phyloP scores from a whole-genome alignment of 2,797 vertebrate genomes.

The Micropoecilia bifurca region DNA sequence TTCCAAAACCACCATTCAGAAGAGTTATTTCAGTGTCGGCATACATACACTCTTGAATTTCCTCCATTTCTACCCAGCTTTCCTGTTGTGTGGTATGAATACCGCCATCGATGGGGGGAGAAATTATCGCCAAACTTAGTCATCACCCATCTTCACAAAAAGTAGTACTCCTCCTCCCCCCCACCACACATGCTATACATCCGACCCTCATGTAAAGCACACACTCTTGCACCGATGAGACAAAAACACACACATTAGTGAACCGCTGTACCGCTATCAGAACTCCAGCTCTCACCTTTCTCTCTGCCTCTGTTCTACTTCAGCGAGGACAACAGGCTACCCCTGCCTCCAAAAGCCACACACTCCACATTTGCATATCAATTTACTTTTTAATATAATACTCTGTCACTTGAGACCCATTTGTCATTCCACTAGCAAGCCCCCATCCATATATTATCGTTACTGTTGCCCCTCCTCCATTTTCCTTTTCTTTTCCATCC shows the following conservation, averaged over 20 bases:
- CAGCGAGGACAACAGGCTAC: constrained; percentile 78
- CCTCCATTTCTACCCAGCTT: constrained; percentile 16
- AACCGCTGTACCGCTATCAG: constrained; percentile 53
- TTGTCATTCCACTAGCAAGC: constrained; percentile 75
- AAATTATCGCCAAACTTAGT: constrained; percentile 51
- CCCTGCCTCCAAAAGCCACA: constrained; percentile 75
- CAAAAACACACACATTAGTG: constrained; percentile 62
- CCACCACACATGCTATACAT: constrained; percentile 8
- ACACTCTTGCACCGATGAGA: constrained; percentile 31
- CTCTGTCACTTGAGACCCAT: constrained; percentile 80
- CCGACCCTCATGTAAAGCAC: constrained; percentile 32
- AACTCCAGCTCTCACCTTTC: constrained; percentile 57
- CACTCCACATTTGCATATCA: constrained; percentile 84
- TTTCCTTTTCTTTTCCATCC: constrained; percentile 27
- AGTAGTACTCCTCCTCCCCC: constrained; percentile 7
- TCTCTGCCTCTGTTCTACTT: constrained; percentile 72
- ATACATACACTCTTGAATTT: constrained; percentile 15
- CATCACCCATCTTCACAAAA: constrained; percentile 33
- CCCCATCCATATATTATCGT: constrained; percentile 69
- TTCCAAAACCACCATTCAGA: neutral
- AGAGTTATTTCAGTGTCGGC: constrained; percentile 10
- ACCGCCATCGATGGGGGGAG: constrained; percentile 29
- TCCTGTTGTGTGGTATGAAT: constrained; percentile 26
- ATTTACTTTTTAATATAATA: constrained; percentile 84
- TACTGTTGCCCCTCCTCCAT: constrained; percentile 37